Evolutionary conservation across 2,797 vertebrate genomes (phyloP), one percentile per base, ranked within the genome.

Genomic region (Labroides dimidiatus): DNA sequence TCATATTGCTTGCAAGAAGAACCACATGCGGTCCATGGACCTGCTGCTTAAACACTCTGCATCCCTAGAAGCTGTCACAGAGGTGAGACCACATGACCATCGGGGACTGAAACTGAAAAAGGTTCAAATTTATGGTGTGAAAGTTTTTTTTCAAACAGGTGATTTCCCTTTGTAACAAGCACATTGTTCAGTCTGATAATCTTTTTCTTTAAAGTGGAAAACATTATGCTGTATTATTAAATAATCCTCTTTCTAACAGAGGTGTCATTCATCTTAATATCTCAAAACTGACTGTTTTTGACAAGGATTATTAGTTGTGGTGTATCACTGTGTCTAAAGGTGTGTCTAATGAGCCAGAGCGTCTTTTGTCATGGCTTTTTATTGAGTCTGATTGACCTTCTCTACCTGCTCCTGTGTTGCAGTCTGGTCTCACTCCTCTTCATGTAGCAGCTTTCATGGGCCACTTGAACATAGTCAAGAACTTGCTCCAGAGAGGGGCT

Each of bases 1-100:
- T 44, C 97, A 99, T 61, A 99, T 99, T 0, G 97, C 97, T 84
- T 99, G 97, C 84, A 99, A 99, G 93, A 99, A 99, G 93, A 99
- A 97, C 92, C 97, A 99, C 78, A 93, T 96, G 87, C 94, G 96
- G 0, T 97, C 97, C 72, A 98, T 99, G 97, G 98, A 99, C 78
- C 93, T 99, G 78, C 94, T 99, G 73, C 93, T 99, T 68, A 99
- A 98, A 90, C 97, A 96, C 0, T 97, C 96, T 0, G 97, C 98
- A 41, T 98, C 97, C 56, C 94, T 98, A 0, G 97, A 99, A 1
- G 97, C 98, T 0, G 97, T 99, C 81, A 99, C 98, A 0, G 98
- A 99, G 97, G 98, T 99, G 86, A 89, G 89, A 73, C 19, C 4
- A 45, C 44, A 42, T 14, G 64, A 55, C 60, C 57, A 20, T 4